Base-by-base conservation (phyloP, 2,113 vertebrate species). In the Tragelaphus strepsiceros region DNA sequence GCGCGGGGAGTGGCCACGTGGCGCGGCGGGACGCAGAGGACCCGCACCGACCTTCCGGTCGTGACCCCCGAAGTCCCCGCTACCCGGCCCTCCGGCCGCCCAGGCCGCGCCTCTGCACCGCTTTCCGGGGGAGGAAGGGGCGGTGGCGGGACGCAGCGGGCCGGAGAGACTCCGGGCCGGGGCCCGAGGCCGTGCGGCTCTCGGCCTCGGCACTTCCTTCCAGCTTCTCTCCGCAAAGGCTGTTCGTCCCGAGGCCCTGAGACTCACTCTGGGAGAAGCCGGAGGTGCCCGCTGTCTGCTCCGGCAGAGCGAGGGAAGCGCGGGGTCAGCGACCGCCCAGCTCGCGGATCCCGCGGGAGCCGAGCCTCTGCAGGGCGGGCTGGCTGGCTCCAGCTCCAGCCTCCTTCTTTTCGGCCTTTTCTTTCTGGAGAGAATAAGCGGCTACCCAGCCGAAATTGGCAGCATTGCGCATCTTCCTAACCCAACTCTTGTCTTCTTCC, bases 391-490 rank as follows among this genome's bases (percentile, higher is more conserved):
- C 21, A 12, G 81, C 53, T 78, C 71, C 91, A 80, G 7, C 83
- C 90, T 10, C 17, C 74, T 28, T 6, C 80, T 88, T 88, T 10
- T 91, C 88, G 81, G 56, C 93, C 94, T 95, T 97, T 97, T 93
- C 92, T 96, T 96, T 89, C 49, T 51, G 15, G 39, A 92, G 97
- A 96, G 94, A 98, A 95, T 77, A 95, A 98, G 51, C 22, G 0
- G 16, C 85, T 97, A 62, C 84, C 51, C n/a, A 1, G 46, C 21
- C 32, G 77, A 97, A 97, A 95, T 92, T 98, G 98, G 98, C 98
- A 98, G 98, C 93, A 94, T 71, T 94, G 98, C 99, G 97, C 97
- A 98, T 98, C 98, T 98, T 98, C 97, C 97, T 97, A 97, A 97
- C 97, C 97, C 96, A 85, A 77, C 97, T 77, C 97, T 67, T 84